A percentile compares a stretch with the other conserved stretches of the same genome.
Evolutionary conservation across 2,113 vertebrate species (phyloP).

Genomic region (Rhinogobius similis): DNA sequence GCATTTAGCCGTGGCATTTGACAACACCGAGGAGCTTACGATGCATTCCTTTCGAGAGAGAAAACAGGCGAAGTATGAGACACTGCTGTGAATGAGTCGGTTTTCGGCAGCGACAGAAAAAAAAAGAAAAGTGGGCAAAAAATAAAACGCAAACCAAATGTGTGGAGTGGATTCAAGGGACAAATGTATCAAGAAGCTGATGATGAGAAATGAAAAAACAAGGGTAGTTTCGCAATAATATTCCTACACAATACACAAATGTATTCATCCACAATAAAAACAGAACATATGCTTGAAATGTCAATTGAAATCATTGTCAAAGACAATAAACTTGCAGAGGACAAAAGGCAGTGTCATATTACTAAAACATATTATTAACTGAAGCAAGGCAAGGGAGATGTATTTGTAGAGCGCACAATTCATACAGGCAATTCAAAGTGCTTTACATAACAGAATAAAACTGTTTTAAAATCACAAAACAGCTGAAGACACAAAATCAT

Average conservation of each 20-base stretch:
- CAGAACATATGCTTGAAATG: too few species aligned
- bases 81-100: neutral
- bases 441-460: too few species aligned
- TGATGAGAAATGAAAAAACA: neutral
- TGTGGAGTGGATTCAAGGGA: slow-evolving; percentile 17
- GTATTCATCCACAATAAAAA: neutral
- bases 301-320: neutral
- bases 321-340: neutral
- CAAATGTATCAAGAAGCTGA: neutral
- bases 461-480: too few species aligned
- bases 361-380: neutral
- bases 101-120: slow-evolving; percentile 6
- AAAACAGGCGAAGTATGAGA: slow-evolving; percentile 25
- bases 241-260: neutral
- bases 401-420: too few species aligned
- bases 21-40: slow-evolving; percentile 34
- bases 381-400: too few species aligned
- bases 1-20: slow-evolving; percentile 26
- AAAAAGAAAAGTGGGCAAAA: neutral
- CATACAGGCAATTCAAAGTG: too few species aligned
- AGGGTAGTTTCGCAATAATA: neutral
- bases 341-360: neutral
- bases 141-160: slow-evolving; percentile 40
- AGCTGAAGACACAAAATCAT: too few species aligned
- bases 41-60: slow-evolving; percentile 21